Conservation (phyloP, 2,888 invertebrate genomes). For the Nomada hirtipes region DNA sequence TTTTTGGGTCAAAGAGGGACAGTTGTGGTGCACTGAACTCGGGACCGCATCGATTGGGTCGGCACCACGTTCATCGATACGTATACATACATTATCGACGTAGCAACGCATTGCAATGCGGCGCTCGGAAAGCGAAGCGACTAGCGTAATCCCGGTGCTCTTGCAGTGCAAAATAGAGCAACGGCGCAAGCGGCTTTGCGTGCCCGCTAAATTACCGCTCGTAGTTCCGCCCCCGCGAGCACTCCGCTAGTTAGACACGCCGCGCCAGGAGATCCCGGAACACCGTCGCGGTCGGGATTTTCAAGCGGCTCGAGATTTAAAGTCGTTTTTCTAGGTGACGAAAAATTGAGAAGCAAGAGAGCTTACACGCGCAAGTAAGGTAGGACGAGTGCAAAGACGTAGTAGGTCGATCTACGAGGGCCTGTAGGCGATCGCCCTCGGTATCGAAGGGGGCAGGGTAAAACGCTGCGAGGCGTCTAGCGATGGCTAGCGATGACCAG, state of each 20-base stretch:
- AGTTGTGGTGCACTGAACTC: conserved; percentile 70
- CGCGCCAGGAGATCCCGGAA: conserved; percentile 30
- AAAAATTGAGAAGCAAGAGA: too few relatives aligned
- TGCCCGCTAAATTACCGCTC: conserved; percentile 25
- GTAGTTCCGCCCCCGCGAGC: conserved; percentile 37
- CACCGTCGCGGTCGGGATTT: conserved; percentile 25
- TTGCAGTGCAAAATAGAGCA: conserved; percentile 10
- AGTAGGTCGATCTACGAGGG: too few relatives aligned
- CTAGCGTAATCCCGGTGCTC: conserved; percentile 8
- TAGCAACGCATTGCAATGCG: too few relatives aligned
- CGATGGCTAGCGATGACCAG: conserved; percentile 14
- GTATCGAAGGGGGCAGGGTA: too few relatives aligned
- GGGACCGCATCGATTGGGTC: conserved; percentile 63
- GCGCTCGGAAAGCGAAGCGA: conserved; percentile 6
- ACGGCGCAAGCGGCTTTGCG: conserved; percentile 15
- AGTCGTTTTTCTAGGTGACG: too few relatives aligned
- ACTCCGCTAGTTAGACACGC: neutral
- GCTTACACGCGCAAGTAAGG: too few relatives aligned
- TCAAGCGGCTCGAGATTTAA: neutral
- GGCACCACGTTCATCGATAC: conserved; percentile 44
- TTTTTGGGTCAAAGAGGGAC: conserved; percentile 73
- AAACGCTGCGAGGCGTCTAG: conserved; percentile 38
- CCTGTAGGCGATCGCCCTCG: too few relatives aligned
- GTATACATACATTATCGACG: too few relatives aligned
- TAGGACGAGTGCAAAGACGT: too few relatives aligned